Evolutionary conservation across 2,113 vertebrate genomes (phyloP), one percentile per base, ranked within the genome.

Genomic region (Microtus oregoni): DNA sequence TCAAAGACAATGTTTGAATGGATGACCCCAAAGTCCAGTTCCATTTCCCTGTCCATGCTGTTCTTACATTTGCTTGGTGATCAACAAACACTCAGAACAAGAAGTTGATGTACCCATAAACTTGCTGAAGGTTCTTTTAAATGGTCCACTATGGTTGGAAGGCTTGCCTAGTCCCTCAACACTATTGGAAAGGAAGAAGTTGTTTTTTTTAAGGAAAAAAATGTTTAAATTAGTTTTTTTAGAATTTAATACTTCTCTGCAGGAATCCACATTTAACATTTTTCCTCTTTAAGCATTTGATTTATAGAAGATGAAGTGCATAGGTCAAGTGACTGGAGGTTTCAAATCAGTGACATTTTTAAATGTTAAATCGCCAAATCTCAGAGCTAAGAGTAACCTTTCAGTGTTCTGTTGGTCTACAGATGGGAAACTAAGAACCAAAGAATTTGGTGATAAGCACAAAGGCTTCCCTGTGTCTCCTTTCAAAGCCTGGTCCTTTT

Each of bases 281-380:
- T 90, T 90, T 13, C 83, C 14, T 85, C 78, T 86, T 83, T 55
- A 65, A 63, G 50, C n/a, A 65, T 88, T 94, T 94, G 91, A 65
- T 95, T 87, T 85, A 90, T 47, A 94, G 73, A 78, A 95, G 67
- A 91, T 50, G 32, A 97, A 95, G 38, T 67, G 8, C 78, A 11
- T 13, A 70, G 67, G 20, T 41, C 77, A 92, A 90, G 44, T 55
- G 76, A 90, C 50, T 67, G 1, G 28, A 83, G 4, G 7, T 76
- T 97, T 88, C 79, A 94, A 96, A 90, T 44, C 26, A 78, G 89
- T 86, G 77, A 90, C 73, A 65, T 88, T 96, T 96, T 92, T n/a
- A 19, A 88, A 89, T 72, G 19, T 92, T 72, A 92, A 79, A 38
- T 90, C 32, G 41, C 73, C 72, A 90, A 76, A 94, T 94, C 92